Conservation (phyloP, 2,113 vertebrate genomes). For the Falco punctatus region DNA sequence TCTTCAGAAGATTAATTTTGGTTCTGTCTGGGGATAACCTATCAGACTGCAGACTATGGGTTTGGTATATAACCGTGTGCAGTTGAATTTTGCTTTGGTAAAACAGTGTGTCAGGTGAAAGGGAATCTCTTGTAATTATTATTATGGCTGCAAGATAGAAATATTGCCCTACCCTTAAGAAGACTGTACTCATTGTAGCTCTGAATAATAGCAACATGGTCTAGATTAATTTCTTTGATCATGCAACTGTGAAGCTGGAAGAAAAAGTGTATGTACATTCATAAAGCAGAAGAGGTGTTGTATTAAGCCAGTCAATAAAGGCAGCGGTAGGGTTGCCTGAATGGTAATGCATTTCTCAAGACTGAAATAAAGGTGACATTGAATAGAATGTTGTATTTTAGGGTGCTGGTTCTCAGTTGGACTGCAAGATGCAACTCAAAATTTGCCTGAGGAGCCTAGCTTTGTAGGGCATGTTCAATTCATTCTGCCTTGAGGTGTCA, state of each 20-base stretch:
- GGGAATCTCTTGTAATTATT: background rate
- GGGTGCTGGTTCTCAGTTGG: background rate
- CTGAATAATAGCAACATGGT: background rate
- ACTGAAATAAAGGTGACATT: background rate
- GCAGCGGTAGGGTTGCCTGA: background rate
- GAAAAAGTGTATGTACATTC: background rate
- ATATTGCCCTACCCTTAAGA: background rate
- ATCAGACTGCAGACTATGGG: background rate
- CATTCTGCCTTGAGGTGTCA: background rate
- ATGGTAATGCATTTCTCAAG: background rate
- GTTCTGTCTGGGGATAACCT: background rate
- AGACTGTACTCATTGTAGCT: background rate
- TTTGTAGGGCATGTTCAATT: background rate
- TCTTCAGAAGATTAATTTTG: background rate
- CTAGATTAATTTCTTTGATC: background rate
- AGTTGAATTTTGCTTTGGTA: background rate
- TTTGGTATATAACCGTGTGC: background rate
- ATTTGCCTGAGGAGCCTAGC: background rate
- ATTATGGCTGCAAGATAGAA: background rate
- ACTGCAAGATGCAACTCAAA: background rate
- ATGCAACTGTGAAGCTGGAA: background rate
- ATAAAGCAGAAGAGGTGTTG: background rate
- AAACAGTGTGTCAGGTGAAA: background rate
- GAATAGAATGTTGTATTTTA: background rate
- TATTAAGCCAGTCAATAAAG: background rate